Conservation (phyloP, 2,113 vertebrate genomes). For the Anseranas semipalmata region DNA sequence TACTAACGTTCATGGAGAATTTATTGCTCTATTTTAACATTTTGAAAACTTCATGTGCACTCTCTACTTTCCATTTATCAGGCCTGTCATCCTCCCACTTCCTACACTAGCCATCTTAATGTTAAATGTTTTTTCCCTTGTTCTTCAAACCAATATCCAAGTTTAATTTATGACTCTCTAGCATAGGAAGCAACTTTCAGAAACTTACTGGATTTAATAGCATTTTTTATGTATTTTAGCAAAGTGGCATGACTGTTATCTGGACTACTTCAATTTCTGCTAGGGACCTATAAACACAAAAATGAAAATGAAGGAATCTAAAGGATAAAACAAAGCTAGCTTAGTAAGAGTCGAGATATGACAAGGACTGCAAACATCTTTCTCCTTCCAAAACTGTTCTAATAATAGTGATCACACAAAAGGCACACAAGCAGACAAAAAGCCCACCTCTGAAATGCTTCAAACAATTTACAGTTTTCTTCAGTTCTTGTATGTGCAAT, state of each 20-base stretch:
- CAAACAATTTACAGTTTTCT: not conserved
- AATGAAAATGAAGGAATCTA: not conserved
- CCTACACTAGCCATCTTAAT: not conserved
- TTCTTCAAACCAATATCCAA: not conserved
- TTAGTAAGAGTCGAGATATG: not conserved
- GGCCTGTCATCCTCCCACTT: not conserved
- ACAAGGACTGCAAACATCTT: not conserved
- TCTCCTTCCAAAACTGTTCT: not conserved
- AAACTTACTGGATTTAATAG: not conserved
- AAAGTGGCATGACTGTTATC: not conserved
- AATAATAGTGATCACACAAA: not conserved
- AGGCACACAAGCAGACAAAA: not conserved
- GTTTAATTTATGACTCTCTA: not conserved
- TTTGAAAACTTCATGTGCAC: not conserved
- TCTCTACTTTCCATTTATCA: not conserved
- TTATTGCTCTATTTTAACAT: not conserved
- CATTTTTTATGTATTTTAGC: not conserved
- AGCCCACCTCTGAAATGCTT: not conserved
- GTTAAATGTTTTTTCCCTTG: not conserved
- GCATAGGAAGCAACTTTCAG: not conserved
- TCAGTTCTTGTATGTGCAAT: not conserved
- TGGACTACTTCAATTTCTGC: not conserved
- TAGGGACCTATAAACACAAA: not conserved
- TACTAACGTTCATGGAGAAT: not conserved
- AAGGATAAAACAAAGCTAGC: not conserved